A percentile compares a stretch with the other conserved stretches of the same genome.
Conservation (phyloP, 2,888 invertebrate genomes). For the Melieria omissa region DNA sequence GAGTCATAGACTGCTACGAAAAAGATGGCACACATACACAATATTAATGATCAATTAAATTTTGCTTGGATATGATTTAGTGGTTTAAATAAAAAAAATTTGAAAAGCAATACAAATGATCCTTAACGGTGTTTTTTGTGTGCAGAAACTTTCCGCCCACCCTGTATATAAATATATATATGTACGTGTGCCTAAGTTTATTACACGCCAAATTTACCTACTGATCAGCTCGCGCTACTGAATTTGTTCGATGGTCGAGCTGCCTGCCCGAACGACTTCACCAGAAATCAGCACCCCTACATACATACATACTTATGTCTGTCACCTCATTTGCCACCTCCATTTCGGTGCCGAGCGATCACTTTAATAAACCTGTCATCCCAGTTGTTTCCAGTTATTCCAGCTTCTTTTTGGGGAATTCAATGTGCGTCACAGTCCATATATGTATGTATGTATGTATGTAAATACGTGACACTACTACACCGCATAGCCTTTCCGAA, state of each 20-base stretch:
- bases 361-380: neutral
- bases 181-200: neutral
- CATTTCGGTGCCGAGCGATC: constrained; percentile 44
- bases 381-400: constrained; percentile 53
- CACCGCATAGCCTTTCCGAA: too few relatives aligned
- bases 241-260: neutral
- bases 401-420: constrained; percentile 57
- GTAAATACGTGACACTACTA: too few relatives aligned
- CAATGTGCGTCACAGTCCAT: constrained; percentile 52
- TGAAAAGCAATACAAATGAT: too few relatives aligned
- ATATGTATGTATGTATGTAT: too few relatives aligned
- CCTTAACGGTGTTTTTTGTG: too few relatives aligned
- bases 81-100: too few relatives aligned
- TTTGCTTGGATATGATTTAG: too few relatives aligned
- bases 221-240: neutral
- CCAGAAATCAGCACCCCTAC: neutral
- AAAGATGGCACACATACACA: too few relatives aligned
- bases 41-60: too few relatives aligned
- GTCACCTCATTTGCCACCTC: constrained; percentile 46
- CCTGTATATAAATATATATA: neutral
- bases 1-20: too few relatives aligned
- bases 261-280: too few relatives aligned
- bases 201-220: neutral
- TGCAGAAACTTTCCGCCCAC: too few relatives aligned
- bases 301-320: neutral